Conservation (phyloP, 2,888 invertebrate species). For the Eubasilissa splendida region DNA sequence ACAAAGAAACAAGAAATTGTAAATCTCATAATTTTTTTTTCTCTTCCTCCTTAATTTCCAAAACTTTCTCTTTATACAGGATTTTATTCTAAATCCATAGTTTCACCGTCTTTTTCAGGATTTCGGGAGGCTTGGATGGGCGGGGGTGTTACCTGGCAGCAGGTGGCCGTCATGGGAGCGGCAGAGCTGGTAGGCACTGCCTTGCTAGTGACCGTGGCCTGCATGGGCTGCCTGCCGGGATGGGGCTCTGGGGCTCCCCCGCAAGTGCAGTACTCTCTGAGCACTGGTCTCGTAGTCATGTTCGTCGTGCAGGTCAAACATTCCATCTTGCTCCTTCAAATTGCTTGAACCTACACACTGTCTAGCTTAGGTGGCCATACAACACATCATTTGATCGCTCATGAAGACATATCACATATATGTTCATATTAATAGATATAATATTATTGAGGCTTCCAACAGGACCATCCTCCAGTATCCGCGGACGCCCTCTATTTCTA, state of each 20-base stretch:
- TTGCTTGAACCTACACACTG: too few species aligned
- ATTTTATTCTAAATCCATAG: neutral
- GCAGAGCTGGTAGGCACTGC: slow-evolving; percentile 81
- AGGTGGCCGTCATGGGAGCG: slow-evolving; percentile 66
- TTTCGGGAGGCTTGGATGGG: neutral
- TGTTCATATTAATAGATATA: too few species aligned
- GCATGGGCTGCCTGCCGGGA: slow-evolving; percentile 78
- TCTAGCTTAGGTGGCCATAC: too few species aligned
- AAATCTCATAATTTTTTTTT: too few species aligned
- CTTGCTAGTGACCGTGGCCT: slow-evolving; percentile 81
- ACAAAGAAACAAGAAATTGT: too few species aligned
- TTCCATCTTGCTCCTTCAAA: neutral
- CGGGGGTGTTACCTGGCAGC: slow-evolving; percentile 18
- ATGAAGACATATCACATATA: too few species aligned
- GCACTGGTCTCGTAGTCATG: slow-evolving; percentile 81
- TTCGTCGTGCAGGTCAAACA: slow-evolving; percentile 76
- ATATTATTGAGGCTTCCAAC: too few species aligned
- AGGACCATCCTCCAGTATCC: too few species aligned
- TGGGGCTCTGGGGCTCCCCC: slow-evolving; percentile 64
- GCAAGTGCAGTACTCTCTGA: slow-evolving; percentile 71
- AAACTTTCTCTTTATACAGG: too few species aligned
- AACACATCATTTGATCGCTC: too few species aligned
- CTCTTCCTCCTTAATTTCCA: too few species aligned
- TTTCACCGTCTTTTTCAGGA: slow-evolving; percentile 13
- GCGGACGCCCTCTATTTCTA: too few species aligned